Evolutionary conservation across 64 coral and sea anemone species (phyloP), one percentile per base, ranked within the genome.

Genomic region (Anthopleura sola): DNA sequence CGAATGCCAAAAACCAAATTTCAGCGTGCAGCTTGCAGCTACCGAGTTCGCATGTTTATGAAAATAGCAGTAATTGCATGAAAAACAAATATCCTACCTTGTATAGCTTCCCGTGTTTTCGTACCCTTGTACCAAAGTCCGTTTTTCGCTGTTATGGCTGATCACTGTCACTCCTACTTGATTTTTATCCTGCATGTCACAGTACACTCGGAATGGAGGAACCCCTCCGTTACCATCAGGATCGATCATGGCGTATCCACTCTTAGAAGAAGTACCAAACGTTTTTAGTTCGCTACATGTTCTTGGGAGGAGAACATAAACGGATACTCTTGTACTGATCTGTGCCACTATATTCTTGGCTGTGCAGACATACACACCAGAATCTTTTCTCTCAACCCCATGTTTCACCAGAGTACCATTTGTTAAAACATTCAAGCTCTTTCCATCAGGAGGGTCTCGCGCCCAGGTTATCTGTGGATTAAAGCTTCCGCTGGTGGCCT

Each of bases 91-190:
- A n/a, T n/a, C n/a, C n/a, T 26, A 68, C 62, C 62, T 68, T 26
- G 62, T 24, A 68, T 68, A 68, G 12, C 62, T 24, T 68, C 62
- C 62, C 6, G 20, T 5, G 0, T 9, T 3, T 26, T 68, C 62
- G 12, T 29, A 68, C 9, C 62, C 77, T 0, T 38, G 6, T 3
- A 80, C 77, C 0, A 46, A 50, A 36, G 38, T 54, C 12, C 81
- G 24, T 6, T 50, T 0, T 57, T 83, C 81, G 7, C 81, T 83
- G 44, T 83, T 55, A 47, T 83, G 81, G 48, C 81, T 54, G 48
- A 83, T 83, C 18, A 83, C 81, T 24, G 81, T 83, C 34, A 83
- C 32, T 47, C 81, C 81, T 19, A 83, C 54, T n/a, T n/a, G n/a
- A n/a, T n/a, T n/a, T n/a, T n/a, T n/a, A n/a, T n/a, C n/a, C n/a